Evolutionary conservation across 2,888 invertebrate species (phyloP), one percentile per base, ranked within the genome.

Genomic region (Hyposoter dolosus): DNA sequence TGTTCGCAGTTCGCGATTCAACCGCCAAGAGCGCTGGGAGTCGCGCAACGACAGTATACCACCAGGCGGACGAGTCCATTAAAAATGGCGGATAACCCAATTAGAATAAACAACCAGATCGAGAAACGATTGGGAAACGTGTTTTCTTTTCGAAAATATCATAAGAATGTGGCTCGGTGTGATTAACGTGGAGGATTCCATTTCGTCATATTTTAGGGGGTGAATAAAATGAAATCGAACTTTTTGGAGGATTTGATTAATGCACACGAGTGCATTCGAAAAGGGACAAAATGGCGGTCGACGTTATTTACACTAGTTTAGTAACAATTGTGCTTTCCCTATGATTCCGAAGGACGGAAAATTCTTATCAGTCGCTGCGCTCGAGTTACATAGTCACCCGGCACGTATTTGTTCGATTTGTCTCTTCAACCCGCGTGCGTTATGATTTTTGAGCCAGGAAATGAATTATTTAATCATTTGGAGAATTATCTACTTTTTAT

Each of bases 291-390:
- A 47, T 69, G 19, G 63, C 50, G 43, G 43, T 15, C 40, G 12
- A 32, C 17, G 50, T 50, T 76, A 56, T 65, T 78, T 40, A 35
- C 56, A 69, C 69, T 19, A 28, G 43, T 65, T 71, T 63, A 63
- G 63, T 82, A 23, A 72, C 50, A 72, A 72, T 72, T n/a, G n/a
- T 17, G 35, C 66, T 40, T 66, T 66, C 66, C 66, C 66, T 66
- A 66, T 66, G 40, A 66, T 66, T 9, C n/a, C 28, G 3, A 19
- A 6, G 19, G 23, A 15, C 23, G 23, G 12, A 9, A 50, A 63
- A 63, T 32, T 28, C n/a, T 60, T 28, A 28, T 60, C 28, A 28
- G 60, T 6, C 15, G 28, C 1, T 12, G 45, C 9, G 45, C 9
- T 12, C 15, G 40, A 15, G 60, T 45, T 60, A 45, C 10, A 63